Evolutionary conservation across 2,113 vertebrate genomes (phyloP).

Genomic region (Corythornis madagascariensis): DNA sequence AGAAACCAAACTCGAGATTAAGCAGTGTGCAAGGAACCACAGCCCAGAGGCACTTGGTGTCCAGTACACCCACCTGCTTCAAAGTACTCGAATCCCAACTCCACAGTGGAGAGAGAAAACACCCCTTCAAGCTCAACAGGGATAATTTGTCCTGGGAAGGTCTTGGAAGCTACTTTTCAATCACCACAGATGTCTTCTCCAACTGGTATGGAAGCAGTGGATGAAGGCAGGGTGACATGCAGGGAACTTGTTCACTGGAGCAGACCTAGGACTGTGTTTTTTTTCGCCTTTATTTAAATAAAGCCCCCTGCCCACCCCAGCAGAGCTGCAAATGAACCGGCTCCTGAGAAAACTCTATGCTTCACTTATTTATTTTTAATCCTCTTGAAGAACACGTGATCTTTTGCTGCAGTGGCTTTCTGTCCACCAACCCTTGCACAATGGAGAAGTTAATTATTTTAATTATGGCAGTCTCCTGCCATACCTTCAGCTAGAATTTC

Average conservation of each 20-base stretch:
- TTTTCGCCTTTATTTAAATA: conserved; percentile 38
- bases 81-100: background rate
- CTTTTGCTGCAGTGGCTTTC: conserved; percentile 13
- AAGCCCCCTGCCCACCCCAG: background rate
- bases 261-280: background rate
- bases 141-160: background rate
- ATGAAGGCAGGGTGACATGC: background rate
- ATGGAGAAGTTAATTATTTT: conserved; percentile 71
- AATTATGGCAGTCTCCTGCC: background rate
- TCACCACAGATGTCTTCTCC: background rate
- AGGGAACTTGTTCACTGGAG: background rate
- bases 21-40: background rate
- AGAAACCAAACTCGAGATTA: conserved; percentile 86
- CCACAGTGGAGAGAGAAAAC: background rate
- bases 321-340: conserved; percentile 26
- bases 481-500: background rate
- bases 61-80: background rate
- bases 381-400: conserved; percentile 24
- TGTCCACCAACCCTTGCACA: background rate
- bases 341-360: background rate
- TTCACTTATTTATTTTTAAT: conserved; percentile 66
- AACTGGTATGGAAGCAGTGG: background rate
- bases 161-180: background rate
- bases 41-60: background rate
- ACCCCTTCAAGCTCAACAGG: background rate